phyloP scores from a whole-genome alignment of 2,113 vertebrate species.

The Orycteropus afer region DNA sequence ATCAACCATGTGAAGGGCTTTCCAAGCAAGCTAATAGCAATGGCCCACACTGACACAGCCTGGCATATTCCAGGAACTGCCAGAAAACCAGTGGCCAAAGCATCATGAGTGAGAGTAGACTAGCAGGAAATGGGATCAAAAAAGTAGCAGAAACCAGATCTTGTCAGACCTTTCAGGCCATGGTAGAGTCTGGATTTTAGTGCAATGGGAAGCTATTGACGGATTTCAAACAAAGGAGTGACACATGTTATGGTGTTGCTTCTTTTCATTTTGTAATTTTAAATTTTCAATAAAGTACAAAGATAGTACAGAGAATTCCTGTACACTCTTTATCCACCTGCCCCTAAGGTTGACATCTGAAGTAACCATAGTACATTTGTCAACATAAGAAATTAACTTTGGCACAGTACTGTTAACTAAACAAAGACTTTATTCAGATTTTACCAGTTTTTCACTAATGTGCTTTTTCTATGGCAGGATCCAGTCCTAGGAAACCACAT shows the following conservation, averaged over 20 bases:
- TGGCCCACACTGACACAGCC: not conserved
- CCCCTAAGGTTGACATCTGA: not conserved
- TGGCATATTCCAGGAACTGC: not conserved
- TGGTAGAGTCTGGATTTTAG: not conserved
- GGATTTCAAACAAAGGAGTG: not conserved
- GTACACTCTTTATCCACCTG: not conserved
- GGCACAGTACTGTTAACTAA: not conserved
- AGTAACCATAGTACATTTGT: not conserved
- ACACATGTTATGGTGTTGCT: not conserved
- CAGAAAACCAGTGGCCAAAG: not conserved
- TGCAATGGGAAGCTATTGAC: not conserved
- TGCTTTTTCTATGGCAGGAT: not conserved
- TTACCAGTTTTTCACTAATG: not conserved
- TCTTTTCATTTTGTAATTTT: conserved; percentile 6
- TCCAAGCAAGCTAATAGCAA: not conserved
- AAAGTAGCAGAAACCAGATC: not conserved
- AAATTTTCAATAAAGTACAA: not conserved
- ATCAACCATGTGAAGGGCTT: not conserved
- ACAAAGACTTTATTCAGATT: not conserved
- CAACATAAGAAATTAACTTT: not conserved
- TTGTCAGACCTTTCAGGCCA: not conserved
- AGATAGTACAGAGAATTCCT: not conserved
- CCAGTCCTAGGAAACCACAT: not conserved
- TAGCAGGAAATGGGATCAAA: not conserved
- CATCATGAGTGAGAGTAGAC: too few species aligned